A percentile compares a stretch with the other conserved stretches of the same genome.
Evolutionary conservation across 2,797 vertebrate genomes (phyloP).

Genomic region (Thalassophryne amazonica): DNA sequence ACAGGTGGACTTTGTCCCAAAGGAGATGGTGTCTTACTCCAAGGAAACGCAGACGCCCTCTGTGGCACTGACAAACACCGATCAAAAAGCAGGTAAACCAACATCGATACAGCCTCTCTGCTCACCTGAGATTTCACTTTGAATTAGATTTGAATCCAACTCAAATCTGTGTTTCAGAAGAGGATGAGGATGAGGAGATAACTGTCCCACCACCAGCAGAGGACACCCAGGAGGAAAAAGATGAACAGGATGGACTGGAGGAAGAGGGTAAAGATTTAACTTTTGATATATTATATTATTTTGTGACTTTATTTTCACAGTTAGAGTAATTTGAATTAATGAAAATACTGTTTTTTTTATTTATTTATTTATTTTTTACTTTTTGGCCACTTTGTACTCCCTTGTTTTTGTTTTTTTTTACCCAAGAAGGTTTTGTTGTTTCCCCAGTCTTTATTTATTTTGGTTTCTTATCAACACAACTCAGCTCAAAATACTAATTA

Average conservation of each 20-base stretch:
- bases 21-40: slow-evolving; percentile 91
- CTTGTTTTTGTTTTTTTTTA: no score
- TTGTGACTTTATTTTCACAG: no score
- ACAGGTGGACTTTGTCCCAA: slow-evolving; percentile 94
- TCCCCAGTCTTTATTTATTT: no score
- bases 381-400: no score
- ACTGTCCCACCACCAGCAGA: slow-evolving; percentile 70
- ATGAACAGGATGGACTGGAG: slow-evolving; percentile 81
- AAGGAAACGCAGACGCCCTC: slow-evolving; percentile 97
- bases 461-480: no score
- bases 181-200: slow-evolving; percentile 90
- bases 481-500: no score
- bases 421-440: no score
- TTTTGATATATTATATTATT: no score
- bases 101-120: not conserved
- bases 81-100: slow-evolving; percentile 65
- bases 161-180: slow-evolving; percentile 68
- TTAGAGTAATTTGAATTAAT: no score
- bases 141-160: not conserved
- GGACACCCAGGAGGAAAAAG: slow-evolving; percentile 85
- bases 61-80: slow-evolving; percentile 80
- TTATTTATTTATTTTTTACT: no score
- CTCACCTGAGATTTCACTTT: not conserved
- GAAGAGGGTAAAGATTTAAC: slow-evolving; percentile 76
- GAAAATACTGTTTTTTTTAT: no score